Base-by-base conservation (phyloP, 2,888 invertebrate species). In the Parapristionchus giblindavisi region DNA sequence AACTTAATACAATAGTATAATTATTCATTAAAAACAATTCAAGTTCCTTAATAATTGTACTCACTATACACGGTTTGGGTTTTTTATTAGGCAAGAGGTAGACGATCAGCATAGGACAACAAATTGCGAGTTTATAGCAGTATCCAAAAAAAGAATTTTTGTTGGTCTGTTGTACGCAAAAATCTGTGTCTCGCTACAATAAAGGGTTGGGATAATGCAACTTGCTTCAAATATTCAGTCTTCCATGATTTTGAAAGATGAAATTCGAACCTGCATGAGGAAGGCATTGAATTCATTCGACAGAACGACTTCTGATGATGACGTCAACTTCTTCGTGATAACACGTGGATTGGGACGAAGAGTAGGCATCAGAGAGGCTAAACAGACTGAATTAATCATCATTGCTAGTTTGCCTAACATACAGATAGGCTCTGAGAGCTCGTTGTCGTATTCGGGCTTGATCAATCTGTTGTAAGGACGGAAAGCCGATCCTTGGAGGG, bases 401-500 rank as follows among this genome's bases (percentile, higher is more conserved):
- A 24, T 11, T 21, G 61, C 14, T 21, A 11, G 6, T 8, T 56
- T 56, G 8, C 6, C n/a, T 29, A 56, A 32, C 84, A 77, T 58
- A 86, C 86, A 80, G 58, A 84, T 83, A 54, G 87, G 87, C 74
- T 87, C 86, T 5, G 80, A 80, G 54, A 87, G 78, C 6, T 82
- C 85, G 60, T 86, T 83, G 75, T 87, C 86, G 76, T 87, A 87
- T 68, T 86, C 81, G 21, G 86, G 80, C 24, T 80, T 77, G 60
- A 82, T 60, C 3, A 79, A 70, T 27, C 82, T 83, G 72, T 82
- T 81, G 76, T 84, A 82, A 11, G 93, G 93, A 0, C 93, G 93
- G 79, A 95, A 91, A 0, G 97, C 94, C 0, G 96, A 92, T 11
- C 98, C 98, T 94, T 95, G 95, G 60, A 93, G 93, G 0, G 95